Base-by-base conservation (phyloP, 2,888 invertebrate species). In the Pachycephus smyrnensis region DNA sequence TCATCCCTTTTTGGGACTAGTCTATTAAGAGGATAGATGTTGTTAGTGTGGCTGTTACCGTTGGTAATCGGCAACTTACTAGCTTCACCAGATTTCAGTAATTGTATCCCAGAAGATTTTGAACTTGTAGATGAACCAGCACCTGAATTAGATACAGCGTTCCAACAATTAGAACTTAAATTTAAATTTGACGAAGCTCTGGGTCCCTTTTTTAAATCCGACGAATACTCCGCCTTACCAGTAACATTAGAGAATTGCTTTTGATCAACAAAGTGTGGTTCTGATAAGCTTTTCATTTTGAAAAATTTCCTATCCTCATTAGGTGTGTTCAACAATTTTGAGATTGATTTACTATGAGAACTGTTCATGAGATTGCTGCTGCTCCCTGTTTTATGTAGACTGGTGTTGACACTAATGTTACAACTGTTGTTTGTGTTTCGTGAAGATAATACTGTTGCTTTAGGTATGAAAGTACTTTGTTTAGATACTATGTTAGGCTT, bases 261-360 rank as follows among this genome's bases (percentile, higher is more conserved):
- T 37, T 73, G 73, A n/a, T 82, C 84, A 30, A 78, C 80, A 76
- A 84, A 85, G 37, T 80, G 81, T 31, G 88, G 84, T 36, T 87
- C 86, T 0, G 89, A 89, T 23, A 87, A 77, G 77, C 88, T 87
- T 76, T 86, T 88, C 1, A 86, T 82, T 78, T 88, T 89, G 79
- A 89, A 89, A 73, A 89, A 89, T 78, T 88, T 89, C 32, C 86
- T 82, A 35, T 82, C 77, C n/a, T 79, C n/a, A n/a, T 36, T 33
- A 33, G 4, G 30, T 1, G 71, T 33, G 31, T 12, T 33, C 12
- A 31, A 32, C 32, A 31, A 31, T 30, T 71, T 71, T 71, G 71
- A 23, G 31, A 32, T 33, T 71, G 71, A 32, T 33, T 71, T 71
- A 6, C 31, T 71, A 71, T 15, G 32, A 12, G 71, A 31, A 33